Evolutionary conservation across 2,113 vertebrate species (phyloP).

Genomic region (Falcunculus frontatus): DNA sequence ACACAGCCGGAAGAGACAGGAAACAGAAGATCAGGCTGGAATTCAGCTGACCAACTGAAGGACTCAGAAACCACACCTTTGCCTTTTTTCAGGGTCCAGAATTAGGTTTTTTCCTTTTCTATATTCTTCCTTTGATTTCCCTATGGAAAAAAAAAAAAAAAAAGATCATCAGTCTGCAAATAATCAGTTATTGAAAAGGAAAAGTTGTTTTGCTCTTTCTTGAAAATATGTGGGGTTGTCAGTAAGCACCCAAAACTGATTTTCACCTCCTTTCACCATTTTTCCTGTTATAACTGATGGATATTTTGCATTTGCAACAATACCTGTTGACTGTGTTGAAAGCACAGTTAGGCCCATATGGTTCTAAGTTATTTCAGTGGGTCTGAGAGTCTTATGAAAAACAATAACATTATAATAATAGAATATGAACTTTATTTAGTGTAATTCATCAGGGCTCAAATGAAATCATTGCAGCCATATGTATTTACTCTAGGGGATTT

Average conservation of each 20-base stretch:
- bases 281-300: background rate
- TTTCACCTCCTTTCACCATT: background rate
- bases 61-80: background rate
- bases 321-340: background rate
- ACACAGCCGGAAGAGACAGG: background rate
- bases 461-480: background rate
- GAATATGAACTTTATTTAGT: background rate
- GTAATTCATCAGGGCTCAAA: background rate
- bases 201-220: background rate
- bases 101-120: background rate
- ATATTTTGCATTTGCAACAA: background rate
- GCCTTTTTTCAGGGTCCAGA: background rate
- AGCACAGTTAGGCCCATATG: background rate
- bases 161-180: background rate
- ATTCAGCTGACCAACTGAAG: background rate
- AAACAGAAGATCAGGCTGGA: background rate
- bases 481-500: background rate
- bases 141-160: background rate
- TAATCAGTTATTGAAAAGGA: background rate
- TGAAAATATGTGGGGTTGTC: background rate
- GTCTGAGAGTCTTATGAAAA: background rate
- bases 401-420: background rate
- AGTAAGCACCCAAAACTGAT: background rate
- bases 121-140: background rate
- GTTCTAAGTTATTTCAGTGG: background rate